Percentiles rank a stretch among this genome's conserved stretches.
phyloP scores from a whole-genome alignment of 2,113 vertebrate genomes.

The Corythaeola cristata region DNA sequence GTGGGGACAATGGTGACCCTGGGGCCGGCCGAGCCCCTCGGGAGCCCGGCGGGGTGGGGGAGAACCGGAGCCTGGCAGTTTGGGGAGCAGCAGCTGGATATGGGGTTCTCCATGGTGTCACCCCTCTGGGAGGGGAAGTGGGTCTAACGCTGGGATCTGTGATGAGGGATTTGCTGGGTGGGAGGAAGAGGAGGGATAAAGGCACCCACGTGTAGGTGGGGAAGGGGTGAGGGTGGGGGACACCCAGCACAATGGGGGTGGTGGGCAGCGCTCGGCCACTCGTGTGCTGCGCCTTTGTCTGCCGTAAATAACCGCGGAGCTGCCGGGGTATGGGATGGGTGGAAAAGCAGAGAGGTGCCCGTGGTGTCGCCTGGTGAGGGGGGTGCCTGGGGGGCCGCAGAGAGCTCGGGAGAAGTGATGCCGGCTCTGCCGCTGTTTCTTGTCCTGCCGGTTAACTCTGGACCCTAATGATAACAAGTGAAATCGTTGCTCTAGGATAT shows the following conservation, averaged over 20 bases:
- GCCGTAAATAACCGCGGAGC: not conserved
- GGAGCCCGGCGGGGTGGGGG: not conserved
- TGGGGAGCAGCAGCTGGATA: not conserved
- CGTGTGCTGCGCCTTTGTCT: not conserved
- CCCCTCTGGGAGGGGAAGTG: fast-evolving
- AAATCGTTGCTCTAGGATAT: fast-evolving
- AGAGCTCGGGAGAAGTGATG: not conserved
- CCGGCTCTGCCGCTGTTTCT: not conserved
- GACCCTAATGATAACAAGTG: not conserved
- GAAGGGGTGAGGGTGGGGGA: not conserved
- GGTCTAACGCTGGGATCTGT: fast-evolving
- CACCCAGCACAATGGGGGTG: fast-evolving
- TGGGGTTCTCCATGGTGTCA: not conserved
- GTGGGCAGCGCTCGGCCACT: not conserved
- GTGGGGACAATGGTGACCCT: conserved; percentile 57
- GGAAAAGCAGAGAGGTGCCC: not conserved
- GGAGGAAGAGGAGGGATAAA: not conserved
- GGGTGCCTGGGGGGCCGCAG: fast-evolving
- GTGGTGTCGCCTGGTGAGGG: fast-evolving
- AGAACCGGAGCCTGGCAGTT: not conserved
- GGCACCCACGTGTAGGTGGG: not conserved
- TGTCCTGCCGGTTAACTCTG: not conserved
- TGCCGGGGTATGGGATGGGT: fast-evolving
- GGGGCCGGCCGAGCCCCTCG: not conserved
- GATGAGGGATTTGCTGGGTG: not conserved